A percentile compares a stretch with the other conserved stretches of the same genome.
phyloP scores from a whole-genome alignment of 2,888 invertebrate genomes.

The Lobophora halterata region DNA sequence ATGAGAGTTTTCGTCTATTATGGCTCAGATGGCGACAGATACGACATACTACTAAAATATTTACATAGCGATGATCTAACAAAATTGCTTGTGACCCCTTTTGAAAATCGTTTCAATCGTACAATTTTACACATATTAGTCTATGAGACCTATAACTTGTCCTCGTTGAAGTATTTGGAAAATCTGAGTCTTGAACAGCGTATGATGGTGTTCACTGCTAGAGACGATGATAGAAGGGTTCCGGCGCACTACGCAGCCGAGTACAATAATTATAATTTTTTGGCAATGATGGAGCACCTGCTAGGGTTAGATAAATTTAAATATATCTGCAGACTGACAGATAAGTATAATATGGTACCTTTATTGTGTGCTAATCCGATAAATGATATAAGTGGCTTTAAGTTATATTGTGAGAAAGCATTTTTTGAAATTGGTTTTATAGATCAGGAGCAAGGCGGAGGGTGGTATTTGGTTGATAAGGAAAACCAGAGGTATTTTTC shows the following conservation, averaged over 20 bases:
- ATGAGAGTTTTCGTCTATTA: not conserved
- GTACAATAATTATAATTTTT: not conserved
- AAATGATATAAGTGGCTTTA: no score
- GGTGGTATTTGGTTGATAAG: no score
- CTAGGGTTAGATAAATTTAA: not conserved
- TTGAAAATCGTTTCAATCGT: not conserved
- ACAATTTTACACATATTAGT: not conserved
- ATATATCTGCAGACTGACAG: not conserved
- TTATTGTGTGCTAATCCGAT: not conserved
- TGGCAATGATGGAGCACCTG: not conserved
- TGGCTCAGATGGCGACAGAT: no score
- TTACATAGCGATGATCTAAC: not conserved
- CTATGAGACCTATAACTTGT: no score
- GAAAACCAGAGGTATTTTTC: no score
- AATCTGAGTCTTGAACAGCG: slow-evolving; percentile 2
- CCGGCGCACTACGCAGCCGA: slow-evolving; percentile 2
- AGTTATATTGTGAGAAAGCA: slow-evolving; percentile 1
- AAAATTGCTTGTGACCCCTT: not conserved
- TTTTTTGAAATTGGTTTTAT: no score
- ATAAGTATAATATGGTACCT: not conserved
- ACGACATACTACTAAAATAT: not conserved
- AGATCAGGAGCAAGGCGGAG: no score
- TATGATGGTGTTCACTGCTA: slow-evolving; percentile 2
- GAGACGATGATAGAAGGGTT: not conserved
- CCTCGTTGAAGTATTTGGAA: not conserved